phyloP scores from a whole-genome alignment of 37 sponge, comb jelly and placozoan species.

The Petrosia ficiformis region DNA sequence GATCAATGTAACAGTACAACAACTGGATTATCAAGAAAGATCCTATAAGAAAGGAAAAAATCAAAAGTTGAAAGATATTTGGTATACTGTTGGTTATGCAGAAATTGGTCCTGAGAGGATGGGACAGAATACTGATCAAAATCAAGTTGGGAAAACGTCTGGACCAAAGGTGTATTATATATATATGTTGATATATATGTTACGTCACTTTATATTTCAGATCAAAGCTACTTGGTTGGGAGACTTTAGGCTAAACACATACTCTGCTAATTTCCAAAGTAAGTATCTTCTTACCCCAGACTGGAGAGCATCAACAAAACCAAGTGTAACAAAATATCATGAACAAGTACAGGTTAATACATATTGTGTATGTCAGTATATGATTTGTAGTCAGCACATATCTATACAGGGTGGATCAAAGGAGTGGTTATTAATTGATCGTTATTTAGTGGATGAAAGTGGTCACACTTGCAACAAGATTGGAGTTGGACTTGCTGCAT shows the following conservation, averaged over 20 bases:
- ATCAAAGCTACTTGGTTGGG: conserved; percentile 74
- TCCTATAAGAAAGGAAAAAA: background rate
- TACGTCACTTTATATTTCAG: conserved; percentile 11
- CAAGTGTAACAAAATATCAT: background rate
- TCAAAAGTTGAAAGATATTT: conserved; percentile 19
- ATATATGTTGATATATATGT: background rate
- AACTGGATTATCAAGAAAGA: conserved; percentile 33
- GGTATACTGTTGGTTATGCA: conserved; percentile 64
- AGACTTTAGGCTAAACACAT: conserved; percentile 51
- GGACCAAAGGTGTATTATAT: conserved; percentile 39
- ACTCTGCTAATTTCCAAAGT: conserved; percentile 33
- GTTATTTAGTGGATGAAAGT: conserved; percentile 53
- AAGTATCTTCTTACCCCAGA: conserved; percentile 71
- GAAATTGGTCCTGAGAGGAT: conserved; percentile 57
- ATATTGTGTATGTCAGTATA: background rate
- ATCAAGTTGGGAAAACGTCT: conserved; percentile 18
- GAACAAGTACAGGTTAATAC: conserved; percentile 31
- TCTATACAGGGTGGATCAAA: conserved; percentile 51
- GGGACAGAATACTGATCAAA: conserved; percentile 51
- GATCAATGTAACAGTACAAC: conserved; percentile 71
- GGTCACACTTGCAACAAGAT: conserved; percentile 63
- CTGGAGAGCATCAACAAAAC: conserved; percentile 22
- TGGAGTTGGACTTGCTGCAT: conserved; percentile 36
- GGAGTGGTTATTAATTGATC: conserved; percentile 73
- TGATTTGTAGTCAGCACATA: background rate